Evolutionary conservation across 2,797 vertebrate species (phyloP), one percentile per base, ranked within the genome.

Genomic region (Myotis myotis): DNA sequence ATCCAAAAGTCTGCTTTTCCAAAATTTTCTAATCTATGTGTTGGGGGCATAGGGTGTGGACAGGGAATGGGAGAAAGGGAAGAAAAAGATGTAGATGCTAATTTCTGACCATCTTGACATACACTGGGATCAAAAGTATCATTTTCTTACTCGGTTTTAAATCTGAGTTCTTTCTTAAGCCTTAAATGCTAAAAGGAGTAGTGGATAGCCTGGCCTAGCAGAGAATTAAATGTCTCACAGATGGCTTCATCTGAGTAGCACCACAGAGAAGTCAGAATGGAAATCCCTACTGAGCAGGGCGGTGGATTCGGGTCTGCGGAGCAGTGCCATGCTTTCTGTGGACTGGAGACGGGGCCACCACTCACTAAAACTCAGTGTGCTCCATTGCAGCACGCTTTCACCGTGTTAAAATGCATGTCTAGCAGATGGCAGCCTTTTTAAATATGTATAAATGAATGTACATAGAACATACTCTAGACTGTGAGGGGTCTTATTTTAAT

Each of bases 331-430:
- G n/a, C 60, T 53, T 51, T 49, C 68, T 30, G 11, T 44, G 85
- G 70, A 51, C 12, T 28, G 33, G 57, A 78, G 30, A 70, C 53
- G 17, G 89, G 84, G 47, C 95, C 55, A 25, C 82, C 72, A 0
- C 68, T 93, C 85, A 93, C 41, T 89, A 75, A 96, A 83, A 70
- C 79, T n/a, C 72, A 41, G 4, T n/a, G 9, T 84, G 33, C 93
- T 87, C 78, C 68, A 66, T 91, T 79, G 33, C 84, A 66, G 84
- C 95, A 57, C 80, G 76, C 87, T 86, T 96, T 96, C 91, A 68
- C 95, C 80, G 64, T 97, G 88, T 94, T 97, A 85, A 94, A 89
- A 96, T 93, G 87, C 44, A 55, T 17, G 72, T 95, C 94, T 95
- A 93, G 76, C 80, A 91, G 93, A 96, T 81, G 94, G 93, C 82